phyloP scores from a whole-genome alignment of 2,113 vertebrate species.

The Phrynosoma platyrhinos region DNA sequence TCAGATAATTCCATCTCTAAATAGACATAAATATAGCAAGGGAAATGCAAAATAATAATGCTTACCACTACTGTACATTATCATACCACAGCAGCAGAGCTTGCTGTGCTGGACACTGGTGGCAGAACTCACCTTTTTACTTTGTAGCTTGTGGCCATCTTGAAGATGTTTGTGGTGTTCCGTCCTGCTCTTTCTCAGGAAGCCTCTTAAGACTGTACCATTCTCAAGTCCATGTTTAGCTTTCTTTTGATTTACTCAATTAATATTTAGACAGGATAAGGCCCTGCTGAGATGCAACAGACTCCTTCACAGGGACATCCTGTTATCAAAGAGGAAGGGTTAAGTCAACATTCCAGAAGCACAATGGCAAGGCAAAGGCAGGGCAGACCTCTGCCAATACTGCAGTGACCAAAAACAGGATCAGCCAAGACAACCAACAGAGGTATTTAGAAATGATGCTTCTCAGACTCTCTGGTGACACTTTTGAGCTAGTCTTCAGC shows the following conservation, averaged over 20 bases:
- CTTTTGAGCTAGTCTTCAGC: not conserved
- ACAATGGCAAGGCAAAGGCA: not conserved
- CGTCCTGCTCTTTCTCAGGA: not conserved
- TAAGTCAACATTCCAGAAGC: constrained; percentile 8
- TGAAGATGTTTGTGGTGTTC: not conserved
- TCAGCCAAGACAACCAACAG: not conserved
- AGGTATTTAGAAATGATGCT: not conserved
- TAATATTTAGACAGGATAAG: accelerated
- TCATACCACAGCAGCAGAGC: not conserved
- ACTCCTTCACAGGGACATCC: constrained; percentile 18
- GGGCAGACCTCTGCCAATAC: too few species aligned
- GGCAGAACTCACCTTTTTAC: too few species aligned
- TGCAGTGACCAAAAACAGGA: not conserved
- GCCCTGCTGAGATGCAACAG: not conserved
- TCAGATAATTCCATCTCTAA: not conserved
- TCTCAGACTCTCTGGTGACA: not conserved
- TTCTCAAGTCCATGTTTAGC: accelerated
- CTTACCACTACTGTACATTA: too few species aligned
- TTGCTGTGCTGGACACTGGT: not conserved
- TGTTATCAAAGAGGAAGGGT: constrained; percentile 22
- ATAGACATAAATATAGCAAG: not conserved
- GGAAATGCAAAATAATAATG: not conserved
- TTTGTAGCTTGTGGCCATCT: not conserved
- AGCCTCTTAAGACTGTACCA: accelerated
- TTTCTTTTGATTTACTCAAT: not conserved